Evolutionary conservation across 2,113 vertebrate species (phyloP), one percentile per base, ranked within the genome.

Genomic region (Meleagris gallopavo): DNA sequence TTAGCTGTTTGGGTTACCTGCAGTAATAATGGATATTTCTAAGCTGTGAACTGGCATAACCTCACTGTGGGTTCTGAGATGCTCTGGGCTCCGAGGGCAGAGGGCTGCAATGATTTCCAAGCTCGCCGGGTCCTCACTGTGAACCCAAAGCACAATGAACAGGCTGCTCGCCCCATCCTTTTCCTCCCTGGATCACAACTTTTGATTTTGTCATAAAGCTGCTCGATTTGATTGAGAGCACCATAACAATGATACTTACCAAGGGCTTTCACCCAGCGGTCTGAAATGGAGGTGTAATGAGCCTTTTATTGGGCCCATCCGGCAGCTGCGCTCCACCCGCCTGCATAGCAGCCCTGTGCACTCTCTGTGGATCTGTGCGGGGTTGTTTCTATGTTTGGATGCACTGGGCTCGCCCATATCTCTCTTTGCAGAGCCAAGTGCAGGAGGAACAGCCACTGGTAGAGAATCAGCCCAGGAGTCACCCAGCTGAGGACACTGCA

Each of bases 181-280:
- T 81, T 32, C 61, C 91, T 93, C 65, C 94, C n/a, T 58, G 90
- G 88, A 72, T 95, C 94, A 88, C 96, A 95, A 91, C 88, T 95
- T 95, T 95, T 93, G 95, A 95, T 97, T 97, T 95, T 97, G 83
- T 96, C 91, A 93, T 96, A 97, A 95, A 93, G 91, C 94, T 97
- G 93, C 88, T 96, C 61, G 70, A 25, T 74, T 96, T 96, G 95
- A 96, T 94, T 91, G 92, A 95, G 80, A 90, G 93, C 0, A 0
- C 90, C 70, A 57, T 95, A 91, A 94, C 93, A 83, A 94, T 61
- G 90, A 91, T 84, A 72, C 76, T 93, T 78, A 91, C 77, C 5
- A 60, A 84, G 88, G 83, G 91, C 65, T 88, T 93, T 90, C 79
- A 84, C 25, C 19, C 83, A 90, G 88, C 57, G 2, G 9, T 10